Conservation (phyloP, 2,797 vertebrate species). For the Eutrigla gurnardus region DNA sequence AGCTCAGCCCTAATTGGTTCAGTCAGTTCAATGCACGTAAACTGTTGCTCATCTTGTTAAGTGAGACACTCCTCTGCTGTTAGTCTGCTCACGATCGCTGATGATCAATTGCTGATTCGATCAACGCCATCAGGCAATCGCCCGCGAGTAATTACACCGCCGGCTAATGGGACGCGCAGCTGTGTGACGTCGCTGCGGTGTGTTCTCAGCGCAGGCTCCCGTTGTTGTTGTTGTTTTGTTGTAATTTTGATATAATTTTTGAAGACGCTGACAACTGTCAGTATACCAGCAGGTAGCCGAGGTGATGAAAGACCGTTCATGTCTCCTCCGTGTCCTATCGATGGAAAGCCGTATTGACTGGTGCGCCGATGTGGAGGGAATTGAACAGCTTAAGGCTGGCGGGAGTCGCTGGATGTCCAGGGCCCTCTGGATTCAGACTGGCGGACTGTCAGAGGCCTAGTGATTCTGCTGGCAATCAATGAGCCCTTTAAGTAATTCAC, state of each 20-base stretch:
- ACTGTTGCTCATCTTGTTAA: conserved; percentile 57
- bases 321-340: conserved; percentile 54
- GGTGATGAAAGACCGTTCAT: conserved; percentile 55
- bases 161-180: conserved; percentile 17
- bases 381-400: conserved; percentile 55
- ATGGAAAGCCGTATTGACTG: conserved; percentile 68
- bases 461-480: conserved; percentile 71
- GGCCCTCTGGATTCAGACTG: conserved; percentile 59
- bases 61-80: conserved; percentile 31
- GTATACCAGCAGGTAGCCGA: conserved; percentile 47
- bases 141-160: conserved; percentile 38
- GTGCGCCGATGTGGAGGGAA: conserved; percentile 59
- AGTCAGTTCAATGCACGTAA: conserved; percentile 28
- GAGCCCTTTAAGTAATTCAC: conserved; percentile 71
- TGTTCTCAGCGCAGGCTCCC: conserved; percentile 1
- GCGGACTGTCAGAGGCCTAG: conserved; percentile 60
- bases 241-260: conserved; percentile 40
- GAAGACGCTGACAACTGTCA: conserved; percentile 54
- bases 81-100: conserved; percentile 37
- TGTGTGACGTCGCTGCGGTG: not conserved
- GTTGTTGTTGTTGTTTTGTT: conserved; percentile 16
- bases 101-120: conserved; percentile 57
- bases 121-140: conserved; percentile 33
- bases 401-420: conserved; percentile 50
- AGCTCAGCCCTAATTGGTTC: conserved; percentile 36